These are phyloP conservation scores for Halcyon chelicuti DNA, from an alignment of 2,797 vertebrate species.

Conservation along the genomic window DNA sequence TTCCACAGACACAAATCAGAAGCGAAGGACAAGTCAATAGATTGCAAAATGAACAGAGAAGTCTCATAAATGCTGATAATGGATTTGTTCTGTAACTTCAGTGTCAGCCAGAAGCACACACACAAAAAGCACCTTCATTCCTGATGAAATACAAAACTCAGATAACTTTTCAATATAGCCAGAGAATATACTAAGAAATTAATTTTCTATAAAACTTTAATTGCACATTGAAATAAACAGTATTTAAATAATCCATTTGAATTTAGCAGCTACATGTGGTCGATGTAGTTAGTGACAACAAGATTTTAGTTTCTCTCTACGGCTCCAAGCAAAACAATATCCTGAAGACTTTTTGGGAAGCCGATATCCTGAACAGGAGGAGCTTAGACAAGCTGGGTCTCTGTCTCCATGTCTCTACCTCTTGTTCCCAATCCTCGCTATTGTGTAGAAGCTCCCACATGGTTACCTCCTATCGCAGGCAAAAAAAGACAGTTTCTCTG, in stretches of 20 bases:
- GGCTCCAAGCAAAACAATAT: background rate
- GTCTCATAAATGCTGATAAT: slow-evolving; percentile 9
- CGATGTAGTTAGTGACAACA: background rate
- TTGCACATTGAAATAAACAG: background rate
- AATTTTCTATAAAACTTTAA: background rate
- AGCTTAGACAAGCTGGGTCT: background rate
- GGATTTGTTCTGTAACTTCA: slow-evolving; percentile 9
- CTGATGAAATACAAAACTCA: background rate
- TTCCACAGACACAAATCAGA: background rate
- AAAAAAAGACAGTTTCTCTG: background rate
- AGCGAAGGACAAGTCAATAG: slow-evolving; percentile 22
- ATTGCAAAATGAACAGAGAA: slow-evolving; percentile 3
- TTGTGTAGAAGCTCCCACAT: background rate
- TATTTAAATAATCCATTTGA: background rate
- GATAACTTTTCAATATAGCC: background rate
- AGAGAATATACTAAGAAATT: background rate
- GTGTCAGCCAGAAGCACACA: background rate
- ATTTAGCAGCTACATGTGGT: background rate
- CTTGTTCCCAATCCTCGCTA: background rate
- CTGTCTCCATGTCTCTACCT: background rate
- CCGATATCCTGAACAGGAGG: background rate
- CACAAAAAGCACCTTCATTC: background rate
- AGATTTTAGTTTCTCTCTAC: background rate
- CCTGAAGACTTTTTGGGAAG: background rate
- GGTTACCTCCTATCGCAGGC: background rate